Evolutionary conservation across 2,113 vertebrate genomes (phyloP).

Genomic region (Daphoenositta chrysoptera): DNA sequence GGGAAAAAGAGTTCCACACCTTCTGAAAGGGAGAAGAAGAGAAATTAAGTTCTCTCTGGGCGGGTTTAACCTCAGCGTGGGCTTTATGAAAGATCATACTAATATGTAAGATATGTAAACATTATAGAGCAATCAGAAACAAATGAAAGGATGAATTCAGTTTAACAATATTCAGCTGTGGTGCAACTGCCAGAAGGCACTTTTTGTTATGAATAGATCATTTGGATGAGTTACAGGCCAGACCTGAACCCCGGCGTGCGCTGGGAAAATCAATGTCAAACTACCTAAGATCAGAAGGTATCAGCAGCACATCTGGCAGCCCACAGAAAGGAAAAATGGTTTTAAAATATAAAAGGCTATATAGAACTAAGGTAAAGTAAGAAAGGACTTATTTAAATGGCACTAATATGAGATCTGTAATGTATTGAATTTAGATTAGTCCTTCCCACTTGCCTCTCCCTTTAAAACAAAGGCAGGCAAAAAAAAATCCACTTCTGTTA

Average conservation of each 20-base stretch:
- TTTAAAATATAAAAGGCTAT: conserved; percentile 32
- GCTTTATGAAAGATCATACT: conserved; percentile 54
- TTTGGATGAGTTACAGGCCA: conserved; percentile 64
- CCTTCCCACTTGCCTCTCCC: not conserved
- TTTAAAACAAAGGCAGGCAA: not conserved
- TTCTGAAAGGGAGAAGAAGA: not conserved
- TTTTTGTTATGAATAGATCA: conserved; percentile 74
- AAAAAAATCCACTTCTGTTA: not conserved
- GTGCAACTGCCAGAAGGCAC: conserved; percentile 66
- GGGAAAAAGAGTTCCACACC: not conserved
- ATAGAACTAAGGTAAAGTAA: not conserved
- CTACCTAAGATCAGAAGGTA: conserved; percentile 39
- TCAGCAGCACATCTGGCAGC: conserved; percentile 56
- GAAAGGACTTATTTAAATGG: conserved; percentile 10
- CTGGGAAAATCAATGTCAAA: conserved; percentile 53
- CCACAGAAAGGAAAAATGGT: conserved; percentile 16
- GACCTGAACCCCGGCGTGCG: conserved; percentile 34
- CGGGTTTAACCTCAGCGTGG: conserved; percentile 46
- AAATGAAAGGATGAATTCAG: conserved; percentile 67
- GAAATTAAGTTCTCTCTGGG: not conserved
- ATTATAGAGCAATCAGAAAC: conserved; percentile 71
- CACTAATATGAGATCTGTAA: not conserved
- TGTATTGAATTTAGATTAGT: not conserved
- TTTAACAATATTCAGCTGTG: conserved; percentile 74
- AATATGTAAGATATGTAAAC: conserved; percentile 77